phyloP scores from a whole-genome alignment of 2,113 vertebrate species.

The Malurus alboscapulatus region DNA sequence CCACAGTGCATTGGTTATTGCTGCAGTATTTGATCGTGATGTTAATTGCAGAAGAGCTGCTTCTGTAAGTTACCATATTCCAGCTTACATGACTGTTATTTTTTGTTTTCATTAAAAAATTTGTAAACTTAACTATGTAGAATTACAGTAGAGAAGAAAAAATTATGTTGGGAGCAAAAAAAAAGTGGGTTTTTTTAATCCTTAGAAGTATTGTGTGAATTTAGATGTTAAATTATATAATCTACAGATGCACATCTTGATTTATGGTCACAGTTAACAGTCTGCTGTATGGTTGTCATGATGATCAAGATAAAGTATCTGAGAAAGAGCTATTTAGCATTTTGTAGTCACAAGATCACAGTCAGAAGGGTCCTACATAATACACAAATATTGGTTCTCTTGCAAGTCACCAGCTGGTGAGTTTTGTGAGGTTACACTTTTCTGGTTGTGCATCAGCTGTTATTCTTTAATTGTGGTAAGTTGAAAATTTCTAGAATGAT shows the following conservation, averaged over 20 bases:
- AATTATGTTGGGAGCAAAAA: not conserved
- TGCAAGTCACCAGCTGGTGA: not conserved
- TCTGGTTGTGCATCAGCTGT: not conserved
- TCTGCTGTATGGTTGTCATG: not conserved
- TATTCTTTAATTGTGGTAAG: not conserved
- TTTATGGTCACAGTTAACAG: not conserved
- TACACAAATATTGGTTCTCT: not conserved
- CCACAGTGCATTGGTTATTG: slow-evolving; percentile 83
- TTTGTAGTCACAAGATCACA: not conserved
- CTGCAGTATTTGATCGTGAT: slow-evolving; percentile 85
- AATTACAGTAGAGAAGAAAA: not conserved
- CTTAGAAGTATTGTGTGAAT: not conserved
- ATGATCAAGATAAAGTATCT: not conserved
- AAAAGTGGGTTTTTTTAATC: not conserved
- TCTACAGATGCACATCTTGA: not conserved
- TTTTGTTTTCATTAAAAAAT: not conserved
- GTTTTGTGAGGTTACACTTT: not conserved
- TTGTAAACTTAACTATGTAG: not conserved
- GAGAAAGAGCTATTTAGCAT: not conserved
- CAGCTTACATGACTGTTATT: not conserved
- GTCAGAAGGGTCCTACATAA: not conserved
- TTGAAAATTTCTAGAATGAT: not conserved
- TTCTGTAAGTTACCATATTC: slow-evolving; percentile 78
- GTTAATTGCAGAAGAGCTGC: slow-evolving; percentile 89
- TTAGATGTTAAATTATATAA: not conserved